Evolutionary conservation across 2,888 invertebrate genomes (phyloP).

Genomic region (Ptilodon capucinus): DNA sequence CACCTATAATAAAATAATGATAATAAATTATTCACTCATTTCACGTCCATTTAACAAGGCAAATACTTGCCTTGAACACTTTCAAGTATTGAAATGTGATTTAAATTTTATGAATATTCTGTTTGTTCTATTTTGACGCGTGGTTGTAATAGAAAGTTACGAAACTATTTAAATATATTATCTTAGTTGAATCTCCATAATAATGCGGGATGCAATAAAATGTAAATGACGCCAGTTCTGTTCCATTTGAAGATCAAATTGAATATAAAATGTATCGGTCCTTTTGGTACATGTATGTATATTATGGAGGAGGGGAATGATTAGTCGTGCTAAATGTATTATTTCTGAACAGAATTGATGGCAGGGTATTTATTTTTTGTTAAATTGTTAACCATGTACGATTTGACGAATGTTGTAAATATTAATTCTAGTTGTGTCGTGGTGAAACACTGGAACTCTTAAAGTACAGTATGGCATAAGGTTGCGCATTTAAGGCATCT

Average conservation of each 20-base stretch:
- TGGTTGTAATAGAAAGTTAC: slow-evolving; percentile 31
- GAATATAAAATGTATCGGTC: not conserved
- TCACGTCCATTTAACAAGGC: slow-evolving; percentile 26
- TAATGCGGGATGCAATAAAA: slow-evolving; percentile 10
- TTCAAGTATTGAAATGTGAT: slow-evolving; percentile 62
- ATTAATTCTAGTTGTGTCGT: slow-evolving; percentile 32
- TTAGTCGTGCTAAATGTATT: not conserved
- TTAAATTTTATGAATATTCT: slow-evolving; percentile 52
- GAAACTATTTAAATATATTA: slow-evolving; percentile 28
- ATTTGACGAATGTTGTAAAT: slow-evolving; percentile 45
- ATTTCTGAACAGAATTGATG: not conserved
- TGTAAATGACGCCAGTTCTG: not conserved
- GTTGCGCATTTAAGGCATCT: slow-evolving; percentile 59
- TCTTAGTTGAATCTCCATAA: slow-evolving; percentile 35
- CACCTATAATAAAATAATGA: not conserved
- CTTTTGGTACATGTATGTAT: not conserved
- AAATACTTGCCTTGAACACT: slow-evolving; percentile 30
- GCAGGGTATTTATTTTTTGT: not conserved
- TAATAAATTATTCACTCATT: slow-evolving; percentile 36
- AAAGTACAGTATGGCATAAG: slow-evolving; percentile 50
- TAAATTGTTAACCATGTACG: slow-evolving; percentile 29
- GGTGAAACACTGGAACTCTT: slow-evolving; percentile 38
- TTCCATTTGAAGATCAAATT: not conserved
- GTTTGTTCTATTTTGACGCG: slow-evolving; percentile 39
- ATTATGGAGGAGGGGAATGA: not conserved